Conservation (phyloP, 1,140 invertebrate species). For the Drosophila pandora region DNA sequence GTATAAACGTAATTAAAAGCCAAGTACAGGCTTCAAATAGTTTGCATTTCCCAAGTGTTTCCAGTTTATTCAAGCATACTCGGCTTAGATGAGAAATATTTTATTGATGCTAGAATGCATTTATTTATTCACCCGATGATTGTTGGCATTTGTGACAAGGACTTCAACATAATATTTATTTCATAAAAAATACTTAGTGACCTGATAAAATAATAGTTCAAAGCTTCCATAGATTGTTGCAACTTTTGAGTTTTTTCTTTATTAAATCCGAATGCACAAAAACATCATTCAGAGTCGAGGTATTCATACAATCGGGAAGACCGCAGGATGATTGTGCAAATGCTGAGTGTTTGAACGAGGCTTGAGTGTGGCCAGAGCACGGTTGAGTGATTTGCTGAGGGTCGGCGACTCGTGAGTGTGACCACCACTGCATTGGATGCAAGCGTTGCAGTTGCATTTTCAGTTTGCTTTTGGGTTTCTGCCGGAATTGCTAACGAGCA, state of each 20-base stretch:
- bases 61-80: conserved; percentile 15
- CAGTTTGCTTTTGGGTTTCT: conserved; percentile 16
- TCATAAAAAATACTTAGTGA: background rate
- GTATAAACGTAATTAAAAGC: background rate
- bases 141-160: background rate
- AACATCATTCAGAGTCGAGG: conserved; percentile 26
- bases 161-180: background rate
- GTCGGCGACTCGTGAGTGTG: conserved; percentile 40
- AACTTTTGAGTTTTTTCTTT: background rate
- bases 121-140: conserved; percentile 12
- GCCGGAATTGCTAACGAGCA: conserved; percentile 42
- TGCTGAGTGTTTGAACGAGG: conserved; percentile 33
- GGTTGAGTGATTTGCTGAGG: conserved; percentile 34
- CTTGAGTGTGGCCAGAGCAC: conserved; percentile 48
- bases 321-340: conserved; percentile 36
- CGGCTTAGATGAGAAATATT: background rate
- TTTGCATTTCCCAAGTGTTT: background rate
- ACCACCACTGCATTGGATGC: conserved; percentile 29
- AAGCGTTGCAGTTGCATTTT: conserved; percentile 25
- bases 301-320: conserved; percentile 38
- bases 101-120: conserved; percentile 14
- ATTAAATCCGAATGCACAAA: conserved; percentile 14
- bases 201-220: background rate
- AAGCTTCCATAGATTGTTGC: background rate
- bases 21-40: conserved; percentile 1